Evolutionary conservation across 2,797 vertebrate genomes (phyloP).

Genomic region (Arnoldichthys spilopterus): DNA sequence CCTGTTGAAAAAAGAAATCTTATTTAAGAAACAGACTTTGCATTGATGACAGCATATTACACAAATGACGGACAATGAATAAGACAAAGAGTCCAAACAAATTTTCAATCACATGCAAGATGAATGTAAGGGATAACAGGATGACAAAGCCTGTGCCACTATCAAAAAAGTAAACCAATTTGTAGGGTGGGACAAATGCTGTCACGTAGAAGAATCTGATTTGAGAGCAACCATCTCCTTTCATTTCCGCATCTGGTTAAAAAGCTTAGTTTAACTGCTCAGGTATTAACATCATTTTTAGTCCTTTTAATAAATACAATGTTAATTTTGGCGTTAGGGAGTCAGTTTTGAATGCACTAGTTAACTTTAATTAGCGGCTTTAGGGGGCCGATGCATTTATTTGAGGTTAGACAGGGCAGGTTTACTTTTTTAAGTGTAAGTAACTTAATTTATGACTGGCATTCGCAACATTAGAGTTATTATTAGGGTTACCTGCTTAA

Average conservation of each 20-base stretch:
- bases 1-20: constrained; percentile 61
- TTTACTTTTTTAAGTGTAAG: constrained; percentile 99
- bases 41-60: constrained; percentile 16
- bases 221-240: constrained; percentile 79
- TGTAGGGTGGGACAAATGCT: constrained; percentile 80
- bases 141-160: constrained; percentile 80
- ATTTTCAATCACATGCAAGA: constrained; percentile 82
- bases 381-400: constrained; percentile 89
- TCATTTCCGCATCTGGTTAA: constrained; percentile 81
- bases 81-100: constrained; percentile 51
- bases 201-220: constrained; percentile 80
- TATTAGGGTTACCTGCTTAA: constrained; percentile 99
- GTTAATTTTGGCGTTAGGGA: constrained; percentile 78
- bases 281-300: constrained; percentile 93
- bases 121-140: constrained; percentile 76
- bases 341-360: constrained; percentile 88
- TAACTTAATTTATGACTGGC: constrained; percentile 94
- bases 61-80: constrained; percentile 44
- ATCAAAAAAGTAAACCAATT: constrained; percentile 99
- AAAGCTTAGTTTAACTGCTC: constrained; percentile 87
- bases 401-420: constrained; percentile 88
- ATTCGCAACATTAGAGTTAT: constrained; percentile 93
- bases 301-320: constrained; percentile 89
- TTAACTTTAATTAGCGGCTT: constrained; percentile 93
- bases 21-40: constrained; percentile 39